phyloP scores from a whole-genome alignment of 2,888 invertebrate genomes.

The Liopterus haemorrhoidalis region DNA sequence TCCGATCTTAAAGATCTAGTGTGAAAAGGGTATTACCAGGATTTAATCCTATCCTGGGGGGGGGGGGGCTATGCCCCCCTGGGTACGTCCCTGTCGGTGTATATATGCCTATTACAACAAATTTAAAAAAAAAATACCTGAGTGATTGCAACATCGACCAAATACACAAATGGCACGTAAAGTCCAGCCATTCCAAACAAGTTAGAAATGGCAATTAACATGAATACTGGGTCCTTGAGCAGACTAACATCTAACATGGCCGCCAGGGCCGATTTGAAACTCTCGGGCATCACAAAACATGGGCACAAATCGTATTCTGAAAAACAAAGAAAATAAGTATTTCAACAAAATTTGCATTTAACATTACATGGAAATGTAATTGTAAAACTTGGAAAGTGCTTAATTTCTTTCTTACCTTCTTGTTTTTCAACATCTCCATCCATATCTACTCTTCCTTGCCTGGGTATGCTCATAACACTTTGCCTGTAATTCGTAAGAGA shows the following conservation, averaged over 20 bases:
- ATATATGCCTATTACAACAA: neutral
- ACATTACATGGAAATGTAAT: constrained; percentile 3
- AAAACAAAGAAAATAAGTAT: constrained; percentile 32
- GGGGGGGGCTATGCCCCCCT: too few species aligned
- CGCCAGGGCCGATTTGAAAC: constrained; percentile 74
- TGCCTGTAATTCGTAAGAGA: constrained; percentile 85
- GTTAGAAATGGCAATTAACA: constrained; percentile 88
- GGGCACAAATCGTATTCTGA: constrained; percentile 74
- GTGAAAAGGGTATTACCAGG: too few species aligned
- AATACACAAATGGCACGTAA: constrained; percentile 93
- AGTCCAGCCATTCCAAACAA: constrained; percentile 96
- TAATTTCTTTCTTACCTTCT: constrained; percentile 52
- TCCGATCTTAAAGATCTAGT: too few species aligned
- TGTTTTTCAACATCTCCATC: constrained; percentile 58
- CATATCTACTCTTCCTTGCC: constrained; percentile 56
- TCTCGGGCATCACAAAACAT: constrained; percentile 69
- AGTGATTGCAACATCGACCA: constrained; percentile 72
- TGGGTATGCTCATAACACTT: constrained; percentile 82
- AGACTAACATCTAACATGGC: constrained; percentile 90
- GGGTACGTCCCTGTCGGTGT: too few species aligned
- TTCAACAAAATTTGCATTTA: constrained; percentile 6
- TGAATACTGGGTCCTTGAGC: constrained; percentile 82
- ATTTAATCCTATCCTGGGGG: too few species aligned
- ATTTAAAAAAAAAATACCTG: constrained; percentile 52
- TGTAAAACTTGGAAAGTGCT: constrained; percentile 4